Evolutionary conservation across 2,888 invertebrate species (phyloP).

Genomic region (Adela reaumurella): DNA sequence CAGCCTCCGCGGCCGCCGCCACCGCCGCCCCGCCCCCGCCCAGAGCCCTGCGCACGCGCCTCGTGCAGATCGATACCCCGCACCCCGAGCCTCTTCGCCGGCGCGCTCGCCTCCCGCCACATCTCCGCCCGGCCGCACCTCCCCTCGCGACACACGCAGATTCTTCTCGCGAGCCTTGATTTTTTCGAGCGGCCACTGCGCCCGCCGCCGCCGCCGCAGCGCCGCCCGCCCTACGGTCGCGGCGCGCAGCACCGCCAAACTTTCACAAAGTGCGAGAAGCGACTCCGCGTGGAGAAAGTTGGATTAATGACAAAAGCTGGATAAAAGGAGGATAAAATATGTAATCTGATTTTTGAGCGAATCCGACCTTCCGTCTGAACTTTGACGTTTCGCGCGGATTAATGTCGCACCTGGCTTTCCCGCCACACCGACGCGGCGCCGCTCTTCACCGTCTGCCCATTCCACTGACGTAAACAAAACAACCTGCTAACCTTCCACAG

Average conservation of each 20-base stretch:
- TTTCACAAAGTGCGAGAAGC: constrained; percentile 18
- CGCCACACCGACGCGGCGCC: too few relatives aligned
- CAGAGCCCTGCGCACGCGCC: constrained; percentile 48
- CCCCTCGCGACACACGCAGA: constrained; percentile 15
- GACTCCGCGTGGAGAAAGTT: constrained; percentile 14
- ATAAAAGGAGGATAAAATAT: constrained; percentile 4
- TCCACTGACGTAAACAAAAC: too few relatives aligned
- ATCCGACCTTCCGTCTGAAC: background rate
- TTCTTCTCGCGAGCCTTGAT: constrained; percentile 24
- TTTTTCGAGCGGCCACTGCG: constrained; percentile 24
- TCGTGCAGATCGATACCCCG: constrained; percentile 49
- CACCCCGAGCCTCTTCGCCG: constrained; percentile 21
- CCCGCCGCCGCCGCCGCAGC: constrained; percentile 4
- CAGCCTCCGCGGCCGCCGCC: constrained; percentile 18
- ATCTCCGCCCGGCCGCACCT: constrained; percentile 26
- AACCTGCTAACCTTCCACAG: too few relatives aligned
- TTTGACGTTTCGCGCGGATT: background rate
- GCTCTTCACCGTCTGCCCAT: too few relatives aligned
- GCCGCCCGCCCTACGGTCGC: constrained; percentile 11
- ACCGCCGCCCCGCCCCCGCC: constrained; percentile 26
- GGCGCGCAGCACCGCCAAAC: constrained; percentile 17
- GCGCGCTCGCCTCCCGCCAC: constrained; percentile 29
- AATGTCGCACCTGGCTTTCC: too few relatives aligned
- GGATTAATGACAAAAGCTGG: constrained; percentile 15
- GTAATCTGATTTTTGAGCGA: background rate